Conservation (phyloP, 1,140 invertebrate species). For the Drosophila tsacasi region DNA sequence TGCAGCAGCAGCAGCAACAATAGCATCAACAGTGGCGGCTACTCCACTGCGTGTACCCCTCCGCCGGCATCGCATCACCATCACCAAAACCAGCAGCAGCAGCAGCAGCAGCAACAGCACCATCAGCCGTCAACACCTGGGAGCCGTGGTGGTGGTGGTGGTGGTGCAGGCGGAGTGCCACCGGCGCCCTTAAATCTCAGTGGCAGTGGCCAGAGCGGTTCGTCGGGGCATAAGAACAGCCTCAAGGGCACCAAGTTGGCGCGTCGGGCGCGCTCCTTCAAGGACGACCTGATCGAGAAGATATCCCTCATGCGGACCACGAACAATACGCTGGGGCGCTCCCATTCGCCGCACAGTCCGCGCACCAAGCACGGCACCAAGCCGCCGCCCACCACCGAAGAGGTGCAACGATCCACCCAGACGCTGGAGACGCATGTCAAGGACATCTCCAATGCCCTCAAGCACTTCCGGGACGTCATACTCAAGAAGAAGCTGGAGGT, state of each 20-base stretch:
- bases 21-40: conserved; percentile 46
- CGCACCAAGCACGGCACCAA: conserved; percentile 86
- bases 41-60: conserved; percentile 55
- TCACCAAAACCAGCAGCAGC: conserved; percentile 33
- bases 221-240: conserved; percentile 87
- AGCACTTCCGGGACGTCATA: conserved; percentile 96
- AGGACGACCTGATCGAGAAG: conserved; percentile 95
- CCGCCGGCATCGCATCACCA: conserved; percentile 38
- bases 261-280: conserved; percentile 93
- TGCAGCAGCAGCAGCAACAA: conserved; percentile 63
- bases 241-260: conserved; percentile 92
- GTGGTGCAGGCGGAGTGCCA: conserved; percentile 35
- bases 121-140: not conserved
- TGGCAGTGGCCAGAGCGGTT: conserved; percentile 33
- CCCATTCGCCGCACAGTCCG: conserved; percentile 87
- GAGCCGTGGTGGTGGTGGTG: conserved; percentile 7
- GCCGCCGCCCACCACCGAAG: conserved; percentile 85
- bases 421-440: conserved; percentile 88
- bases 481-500: conserved; percentile 96
- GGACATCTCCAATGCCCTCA: conserved; percentile 91
- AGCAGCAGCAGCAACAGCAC: conserved; percentile 30
- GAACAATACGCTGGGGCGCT: conserved; percentile 85
- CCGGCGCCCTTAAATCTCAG: conserved; percentile 62
- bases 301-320: conserved; percentile 92
- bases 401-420: conserved; percentile 87